These are phyloP conservation scores for Argynnis bischoffii DNA, from an alignment of 2,888 invertebrate species.

Conservation along the genomic window DNA sequence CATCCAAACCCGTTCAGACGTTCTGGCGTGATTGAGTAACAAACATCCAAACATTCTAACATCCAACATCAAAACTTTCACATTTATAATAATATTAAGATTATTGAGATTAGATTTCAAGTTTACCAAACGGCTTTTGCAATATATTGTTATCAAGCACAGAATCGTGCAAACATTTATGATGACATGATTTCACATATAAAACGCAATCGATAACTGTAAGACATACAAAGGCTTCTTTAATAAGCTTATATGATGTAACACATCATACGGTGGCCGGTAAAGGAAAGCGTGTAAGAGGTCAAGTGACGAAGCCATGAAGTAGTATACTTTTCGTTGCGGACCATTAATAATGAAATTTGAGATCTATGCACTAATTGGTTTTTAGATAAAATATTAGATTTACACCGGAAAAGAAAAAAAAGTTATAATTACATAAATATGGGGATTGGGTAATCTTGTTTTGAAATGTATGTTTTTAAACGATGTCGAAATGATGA, in stretches of 20 bases:
- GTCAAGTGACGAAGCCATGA: conserved; percentile 43
- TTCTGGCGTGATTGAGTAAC: too few species aligned
- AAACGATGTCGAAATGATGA: too few species aligned
- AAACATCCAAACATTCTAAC: too few species aligned
- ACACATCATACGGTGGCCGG: conserved; percentile 30
- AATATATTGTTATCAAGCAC: not conserved
- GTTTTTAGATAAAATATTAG: conserved; percentile 25
- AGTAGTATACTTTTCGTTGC: conserved; percentile 22
- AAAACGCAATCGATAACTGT: conserved; percentile 38
- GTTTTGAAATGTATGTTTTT: too few species aligned
- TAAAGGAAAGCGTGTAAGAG: conserved; percentile 50
- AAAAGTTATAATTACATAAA: too few species aligned
- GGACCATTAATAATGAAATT: conserved; percentile 30
- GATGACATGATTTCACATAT: conserved; percentile 35
- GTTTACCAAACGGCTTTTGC: too few species aligned
- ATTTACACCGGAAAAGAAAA: not conserved
- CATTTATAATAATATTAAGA: too few species aligned
- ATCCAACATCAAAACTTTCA: too few species aligned
- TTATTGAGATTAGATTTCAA: too few species aligned
- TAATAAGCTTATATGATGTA: conserved; percentile 44
- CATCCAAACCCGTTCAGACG: too few species aligned
- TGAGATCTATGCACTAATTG: conserved; percentile 34
- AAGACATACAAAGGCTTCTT: conserved; percentile 43
- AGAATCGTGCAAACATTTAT: conserved; percentile 16
- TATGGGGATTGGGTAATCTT: too few species aligned